These are phyloP conservation scores for Quadroppia sp. DNA, from an alignment of 2,888 invertebrate species.

Conservation along the genomic window DNA sequence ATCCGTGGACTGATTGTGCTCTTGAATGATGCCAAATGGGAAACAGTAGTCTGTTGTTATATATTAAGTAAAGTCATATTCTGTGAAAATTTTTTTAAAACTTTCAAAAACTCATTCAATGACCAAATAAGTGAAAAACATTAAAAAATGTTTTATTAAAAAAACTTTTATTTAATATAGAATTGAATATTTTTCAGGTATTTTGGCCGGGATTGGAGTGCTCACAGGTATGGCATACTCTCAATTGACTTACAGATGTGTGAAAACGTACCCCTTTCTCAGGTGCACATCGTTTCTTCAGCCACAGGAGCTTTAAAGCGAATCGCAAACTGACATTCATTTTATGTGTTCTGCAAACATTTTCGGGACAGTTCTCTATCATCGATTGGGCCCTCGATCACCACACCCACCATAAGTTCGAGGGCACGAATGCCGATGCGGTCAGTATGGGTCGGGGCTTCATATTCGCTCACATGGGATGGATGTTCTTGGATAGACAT, in stretches of 20 bases:
- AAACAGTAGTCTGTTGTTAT: slow-evolving; percentile 5
- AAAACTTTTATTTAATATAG: not conserved
- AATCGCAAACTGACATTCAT: not conserved
- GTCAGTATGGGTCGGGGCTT: slow-evolving; percentile 21
- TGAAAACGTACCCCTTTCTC: not conserved
- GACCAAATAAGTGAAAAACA: not conserved
- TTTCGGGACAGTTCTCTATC: slow-evolving; percentile 22
- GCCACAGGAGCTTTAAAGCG: slow-evolving; percentile 24
- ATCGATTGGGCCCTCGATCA: slow-evolving; percentile 30
- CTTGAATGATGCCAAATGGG: not conserved
- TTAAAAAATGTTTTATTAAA: not conserved
- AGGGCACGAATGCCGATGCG: slow-evolving; percentile 26
- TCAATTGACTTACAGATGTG: not conserved
- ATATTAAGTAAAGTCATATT: slow-evolving; percentile 5
- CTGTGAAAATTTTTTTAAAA: not conserved
- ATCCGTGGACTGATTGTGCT: not conserved
- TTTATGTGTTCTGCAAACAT: slow-evolving; percentile 9
- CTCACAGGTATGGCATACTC: not conserved
- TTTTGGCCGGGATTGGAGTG: slow-evolving; percentile 22
- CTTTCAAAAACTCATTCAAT: not conserved
- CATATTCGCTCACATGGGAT: slow-evolving; percentile 38
- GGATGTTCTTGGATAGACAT: slow-evolving; percentile 30
- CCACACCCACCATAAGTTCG: slow-evolving; percentile 29
- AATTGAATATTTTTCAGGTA: not conserved
- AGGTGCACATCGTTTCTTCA: slow-evolving; percentile 29